Evolutionary conservation across 2,113 vertebrate species (phyloP).

Genomic region (Peromyscus leucopus): DNA sequence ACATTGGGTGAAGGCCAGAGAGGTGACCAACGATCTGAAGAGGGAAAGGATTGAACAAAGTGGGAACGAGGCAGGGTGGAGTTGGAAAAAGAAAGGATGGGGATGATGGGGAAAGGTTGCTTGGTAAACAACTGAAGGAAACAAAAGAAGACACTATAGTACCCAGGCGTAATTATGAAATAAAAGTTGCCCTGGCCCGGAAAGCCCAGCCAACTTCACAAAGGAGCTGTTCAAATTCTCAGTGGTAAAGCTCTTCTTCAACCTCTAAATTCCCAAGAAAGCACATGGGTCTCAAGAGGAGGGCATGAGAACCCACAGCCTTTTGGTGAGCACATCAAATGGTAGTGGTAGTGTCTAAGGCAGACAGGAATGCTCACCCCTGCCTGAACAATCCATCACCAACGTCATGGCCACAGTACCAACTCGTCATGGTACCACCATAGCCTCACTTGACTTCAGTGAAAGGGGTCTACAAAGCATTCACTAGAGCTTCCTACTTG

Average conservation of each 20-base stretch:
- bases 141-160: not conserved
- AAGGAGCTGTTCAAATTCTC: not conserved
- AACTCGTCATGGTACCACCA: not conserved
- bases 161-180: not conserved
- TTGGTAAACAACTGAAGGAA: not conserved
- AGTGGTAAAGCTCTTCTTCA: not conserved
- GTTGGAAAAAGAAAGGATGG: not conserved
- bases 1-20: constrained; percentile 9
- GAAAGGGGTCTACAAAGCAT: not conserved
- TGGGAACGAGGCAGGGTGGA: not conserved
- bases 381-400: not conserved
- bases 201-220: not conserved
- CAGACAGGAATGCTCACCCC: not conserved
- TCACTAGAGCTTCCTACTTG: not conserved
- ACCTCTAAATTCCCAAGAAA: not conserved
- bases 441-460: not conserved
- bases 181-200: not conserved
- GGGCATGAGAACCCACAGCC: not conserved
- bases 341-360: not conserved
- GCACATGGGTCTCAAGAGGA: not conserved
- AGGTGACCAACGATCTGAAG: constrained; percentile 6
- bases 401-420: not conserved
- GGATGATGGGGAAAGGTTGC: not conserved
- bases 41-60: not conserved
- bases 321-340: not conserved